These are phyloP conservation scores for Thelohanellus kitauei DNA, from an alignment of 30 jellyfish, hydroid and myxozoan species.

Conservation along the genomic window DNA sequence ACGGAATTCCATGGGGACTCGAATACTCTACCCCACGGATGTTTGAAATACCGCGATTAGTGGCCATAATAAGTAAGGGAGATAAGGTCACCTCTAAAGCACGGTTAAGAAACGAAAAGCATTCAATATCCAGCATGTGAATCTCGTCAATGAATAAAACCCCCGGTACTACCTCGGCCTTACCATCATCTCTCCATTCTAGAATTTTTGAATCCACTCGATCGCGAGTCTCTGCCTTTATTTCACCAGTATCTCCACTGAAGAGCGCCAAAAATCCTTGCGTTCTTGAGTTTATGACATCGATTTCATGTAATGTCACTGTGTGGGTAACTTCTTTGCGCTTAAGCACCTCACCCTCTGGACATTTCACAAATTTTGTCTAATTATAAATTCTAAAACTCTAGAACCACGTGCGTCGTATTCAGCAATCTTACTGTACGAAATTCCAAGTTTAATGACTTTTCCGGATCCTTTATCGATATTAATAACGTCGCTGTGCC, in stretches of 20 bases:
- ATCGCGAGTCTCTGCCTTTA: constrained; percentile 61
- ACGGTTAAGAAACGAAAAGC: constrained; percentile 70
- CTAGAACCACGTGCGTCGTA: constrained; percentile 99
- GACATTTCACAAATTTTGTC: constrained; percentile 87
- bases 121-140: constrained; percentile 81
- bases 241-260: constrained; percentile 95
- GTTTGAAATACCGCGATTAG: constrained; percentile 83
- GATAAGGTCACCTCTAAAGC: constrained; percentile 82
- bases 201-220: constrained; percentile 67
- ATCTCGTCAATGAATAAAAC: constrained; percentile 73
- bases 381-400: constrained; percentile 14
- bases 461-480: constrained; percentile 92
- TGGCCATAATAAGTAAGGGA: constrained; percentile 75
- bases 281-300: constrained; percentile 73
- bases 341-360: constrained; percentile 81
- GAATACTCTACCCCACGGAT: constrained; percentile 66
- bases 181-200: constrained; percentile 97
- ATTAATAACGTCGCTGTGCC: constrained; percentile 52
- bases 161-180: constrained; percentile 95
- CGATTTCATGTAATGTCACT: constrained; percentile 67
- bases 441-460: constrained; percentile 60
- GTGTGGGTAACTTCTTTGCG: constrained; percentile 84
- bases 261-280: constrained; percentile 90
- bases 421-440: constrained; percentile 66
- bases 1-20: constrained; percentile 88